Evolutionary conservation across 2,113 vertebrate genomes (phyloP), one percentile per base, ranked within the genome.

Genomic region (Bambusicola thoracicus): DNA sequence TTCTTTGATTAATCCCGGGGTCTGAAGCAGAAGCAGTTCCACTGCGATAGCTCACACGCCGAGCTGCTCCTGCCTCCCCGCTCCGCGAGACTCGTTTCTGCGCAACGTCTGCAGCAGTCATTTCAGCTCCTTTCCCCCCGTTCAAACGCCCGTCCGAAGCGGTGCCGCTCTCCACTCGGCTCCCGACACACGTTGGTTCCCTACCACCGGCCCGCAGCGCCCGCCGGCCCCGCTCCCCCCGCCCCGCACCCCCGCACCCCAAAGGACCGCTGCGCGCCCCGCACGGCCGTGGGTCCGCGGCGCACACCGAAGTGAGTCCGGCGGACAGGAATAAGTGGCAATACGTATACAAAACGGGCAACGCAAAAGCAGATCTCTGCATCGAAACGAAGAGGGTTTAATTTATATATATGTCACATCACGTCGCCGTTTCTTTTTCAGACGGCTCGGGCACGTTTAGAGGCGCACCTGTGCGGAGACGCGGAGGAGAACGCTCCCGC

Each of bases 1-100:
- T 95, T 97, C 96, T 95, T 92, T 95, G 96, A 97, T 96, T 97
- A 97, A 97, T 97, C 85, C 91, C 61, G 90, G 83, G 93, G 85
- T 95, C 85, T 94, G 85, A 94, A 93, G 95, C 83, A 92, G 87
- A 94, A 86, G 93, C 94, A 81, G 94, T 94, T 97, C 96, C 94
- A 94, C 69, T 68, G 65, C 51, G 91, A 91, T 94, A 90, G 95
- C 93, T 96, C 80, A 80, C 95, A 97, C 89, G 96, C 94, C 94
- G 91, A 83, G 92, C 92, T 95, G 96, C 96, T 89, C 93, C 92
- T 96, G 91, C 87, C 94, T 93, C 93, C 65, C 89, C 92, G 95
- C 94, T 95, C 95, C 95, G 87, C 89, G 83, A 82, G 79, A 75
- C 48, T 94, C 93, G 73, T 95, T 95, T 96, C 92, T 92, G 93